Percentiles rank a stretch among this genome's conserved stretches.
phyloP scores from a whole-genome alignment of 2,888 invertebrate species.

The Dynastes tityus region DNA sequence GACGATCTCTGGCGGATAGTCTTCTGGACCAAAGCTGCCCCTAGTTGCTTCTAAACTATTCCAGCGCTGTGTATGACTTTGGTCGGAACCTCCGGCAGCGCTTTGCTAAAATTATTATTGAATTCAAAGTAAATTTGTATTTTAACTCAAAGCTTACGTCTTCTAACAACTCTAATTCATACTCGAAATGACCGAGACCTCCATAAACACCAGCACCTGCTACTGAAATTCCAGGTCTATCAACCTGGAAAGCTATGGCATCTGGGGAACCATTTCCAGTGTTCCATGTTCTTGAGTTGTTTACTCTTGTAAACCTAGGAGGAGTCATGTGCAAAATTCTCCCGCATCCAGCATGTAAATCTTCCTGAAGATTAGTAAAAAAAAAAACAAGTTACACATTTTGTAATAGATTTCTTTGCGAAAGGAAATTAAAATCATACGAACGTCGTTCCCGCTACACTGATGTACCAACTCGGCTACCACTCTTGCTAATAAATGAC shows the following conservation, averaged over 20 bases:
- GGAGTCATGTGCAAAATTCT: slow-evolving; percentile 89
- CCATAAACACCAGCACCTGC: slow-evolving; percentile 93
- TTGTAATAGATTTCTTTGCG: not conserved
- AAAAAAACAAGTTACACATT: not conserved
- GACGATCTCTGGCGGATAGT: slow-evolving; percentile 89
- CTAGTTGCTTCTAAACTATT: slow-evolving; percentile 88
- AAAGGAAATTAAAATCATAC: slow-evolving; percentile 56
- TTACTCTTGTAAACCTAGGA: slow-evolving; percentile 91
- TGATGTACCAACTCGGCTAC: slow-evolving; percentile 90
- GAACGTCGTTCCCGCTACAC: slow-evolving; percentile 83
- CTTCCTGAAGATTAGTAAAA: slow-evolving; percentile 70
- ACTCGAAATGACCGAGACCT: slow-evolving; percentile 91
- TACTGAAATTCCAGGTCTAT: slow-evolving; percentile 89
- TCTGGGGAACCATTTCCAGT: slow-evolving; percentile 97
- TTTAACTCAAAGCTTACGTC: slow-evolving; percentile 73
- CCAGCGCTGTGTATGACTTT: slow-evolving; percentile 85
- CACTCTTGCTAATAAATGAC: slow-evolving; percentile 85
- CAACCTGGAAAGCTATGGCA: slow-evolving; percentile 95
- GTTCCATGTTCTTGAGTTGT: slow-evolving; percentile 94
- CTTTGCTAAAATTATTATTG: slow-evolving; percentile 66
- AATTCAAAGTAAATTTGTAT: slow-evolving; percentile 2
- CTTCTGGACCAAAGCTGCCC: slow-evolving; percentile 88
- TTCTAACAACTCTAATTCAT: slow-evolving; percentile 91
- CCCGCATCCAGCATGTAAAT: slow-evolving; percentile 82
- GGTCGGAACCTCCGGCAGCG: slow-evolving; percentile 72